Evolutionary conservation across 2,797 vertebrate genomes (phyloP).

Genomic region (Graptemys geographica): DNA sequence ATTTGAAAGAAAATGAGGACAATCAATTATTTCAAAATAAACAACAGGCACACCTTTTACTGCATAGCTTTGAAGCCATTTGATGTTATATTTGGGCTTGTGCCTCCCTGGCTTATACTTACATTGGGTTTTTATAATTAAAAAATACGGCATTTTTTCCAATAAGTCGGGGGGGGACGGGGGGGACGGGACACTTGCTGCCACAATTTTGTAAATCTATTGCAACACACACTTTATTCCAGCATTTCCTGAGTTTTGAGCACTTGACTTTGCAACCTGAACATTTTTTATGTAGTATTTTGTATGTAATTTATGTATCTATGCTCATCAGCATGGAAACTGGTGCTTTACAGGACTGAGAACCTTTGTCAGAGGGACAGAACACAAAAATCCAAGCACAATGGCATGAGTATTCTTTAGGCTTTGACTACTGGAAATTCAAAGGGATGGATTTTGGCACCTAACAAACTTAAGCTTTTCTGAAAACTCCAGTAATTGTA

Average conservation of each 20-base stretch:
- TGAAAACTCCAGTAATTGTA: not conserved
- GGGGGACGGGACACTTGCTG: not conserved
- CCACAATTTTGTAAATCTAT: not conserved
- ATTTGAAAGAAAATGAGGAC: slow-evolving; percentile 47
- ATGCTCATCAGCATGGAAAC: not conserved
- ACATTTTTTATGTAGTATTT: not conserved
- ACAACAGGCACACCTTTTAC: not conserved
- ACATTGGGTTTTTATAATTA: not conserved
- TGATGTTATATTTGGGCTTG: not conserved
- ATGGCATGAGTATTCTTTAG: not conserved
- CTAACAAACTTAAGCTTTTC: not conserved
- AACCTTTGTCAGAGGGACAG: not conserved
- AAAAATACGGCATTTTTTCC: not conserved
- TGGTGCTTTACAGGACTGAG: not conserved
- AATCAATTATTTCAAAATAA: slow-evolving; percentile 45
- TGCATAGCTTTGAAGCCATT: slow-evolving; percentile 27
- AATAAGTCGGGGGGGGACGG: not conserved
- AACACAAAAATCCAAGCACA: not conserved
- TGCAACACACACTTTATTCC: not conserved
- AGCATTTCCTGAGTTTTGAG: not conserved
- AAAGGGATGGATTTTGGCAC: not conserved
- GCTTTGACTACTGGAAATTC: not conserved
- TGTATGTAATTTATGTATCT: not conserved
- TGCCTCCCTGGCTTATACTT: slow-evolving; percentile 2
- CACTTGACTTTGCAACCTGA: not conserved